phyloP scores from a whole-genome alignment of 2,797 vertebrate species.

The Picus viridis region DNA sequence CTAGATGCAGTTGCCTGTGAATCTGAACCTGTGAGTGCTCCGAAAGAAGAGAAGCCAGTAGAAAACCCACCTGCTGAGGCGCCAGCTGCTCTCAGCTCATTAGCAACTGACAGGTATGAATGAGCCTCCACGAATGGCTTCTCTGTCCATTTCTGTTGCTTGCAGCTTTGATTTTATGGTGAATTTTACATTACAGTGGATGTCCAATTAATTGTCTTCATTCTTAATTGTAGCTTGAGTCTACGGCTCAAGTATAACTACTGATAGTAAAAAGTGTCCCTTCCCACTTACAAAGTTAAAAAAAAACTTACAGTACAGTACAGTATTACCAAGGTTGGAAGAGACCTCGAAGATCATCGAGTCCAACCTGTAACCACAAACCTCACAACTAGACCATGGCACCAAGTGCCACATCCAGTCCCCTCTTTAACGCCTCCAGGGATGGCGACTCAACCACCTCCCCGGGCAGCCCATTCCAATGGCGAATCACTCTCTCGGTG shows the following conservation, averaged over 20 bases:
- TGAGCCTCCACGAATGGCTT: not conserved
- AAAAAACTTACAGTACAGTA: too few relatives aligned
- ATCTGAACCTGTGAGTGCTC: conserved; percentile 67
- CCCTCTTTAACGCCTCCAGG: too few relatives aligned
- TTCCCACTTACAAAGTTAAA: not conserved
- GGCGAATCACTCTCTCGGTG: too few relatives aligned
- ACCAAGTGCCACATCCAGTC: too few relatives aligned
- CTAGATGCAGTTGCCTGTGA: conserved; percentile 72
- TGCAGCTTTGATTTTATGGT: not conserved
- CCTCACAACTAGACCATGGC: too few relatives aligned
- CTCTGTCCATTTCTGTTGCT: not conserved
- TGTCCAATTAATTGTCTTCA: too few relatives aligned
- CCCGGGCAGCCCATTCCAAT: too few relatives aligned
- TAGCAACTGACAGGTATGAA: conserved; percentile 76
- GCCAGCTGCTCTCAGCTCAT: conserved; percentile 71
- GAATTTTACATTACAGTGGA: not conserved
- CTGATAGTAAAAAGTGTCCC: not conserved
- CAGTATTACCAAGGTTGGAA: too few relatives aligned
- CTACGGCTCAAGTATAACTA: not conserved
- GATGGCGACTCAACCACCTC: too few relatives aligned
- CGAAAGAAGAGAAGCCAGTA: conserved; percentile 79
- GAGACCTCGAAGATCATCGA: too few relatives aligned
- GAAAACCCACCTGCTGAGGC: conserved; percentile 81
- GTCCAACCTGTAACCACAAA: too few relatives aligned
- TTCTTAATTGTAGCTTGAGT: not conserved